These are phyloP conservation scores for Sebastes hubbsi DNA, from an alignment of 2,797 vertebrate genomes.

Conservation along the genomic window DNA sequence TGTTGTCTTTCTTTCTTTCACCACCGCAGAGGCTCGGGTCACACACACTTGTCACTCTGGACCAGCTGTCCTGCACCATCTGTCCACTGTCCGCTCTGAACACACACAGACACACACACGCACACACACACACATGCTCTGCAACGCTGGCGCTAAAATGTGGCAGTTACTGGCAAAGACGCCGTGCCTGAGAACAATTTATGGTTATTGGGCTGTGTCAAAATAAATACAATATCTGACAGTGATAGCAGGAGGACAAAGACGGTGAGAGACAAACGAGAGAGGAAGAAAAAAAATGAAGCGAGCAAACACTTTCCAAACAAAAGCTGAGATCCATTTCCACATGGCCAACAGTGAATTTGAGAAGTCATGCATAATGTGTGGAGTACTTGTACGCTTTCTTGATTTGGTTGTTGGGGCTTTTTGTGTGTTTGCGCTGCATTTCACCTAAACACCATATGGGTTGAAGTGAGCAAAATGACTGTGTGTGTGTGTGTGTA, in stretches of 20 bases:
- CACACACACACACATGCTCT: constrained; percentile 40
- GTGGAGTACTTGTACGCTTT: constrained; percentile 10
- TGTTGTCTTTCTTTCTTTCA: constrained; percentile 87
- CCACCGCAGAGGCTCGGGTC: constrained; percentile 77
- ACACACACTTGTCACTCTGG: constrained; percentile 83
- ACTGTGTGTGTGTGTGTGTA: constrained; percentile 3
- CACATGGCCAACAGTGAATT: constrained; percentile 45
- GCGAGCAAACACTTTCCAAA: constrained; percentile 39
- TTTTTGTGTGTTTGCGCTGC: constrained; percentile 42
- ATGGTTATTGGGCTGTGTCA: constrained; percentile 69
- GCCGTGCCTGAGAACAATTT: constrained; percentile 47
- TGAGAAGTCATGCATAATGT: constrained; percentile 53
- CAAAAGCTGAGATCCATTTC: constrained; percentile 58
- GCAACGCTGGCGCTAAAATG: constrained; percentile 43
- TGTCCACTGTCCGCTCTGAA: constrained; percentile 75
- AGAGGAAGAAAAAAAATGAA: not conserved
- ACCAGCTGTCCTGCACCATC: constrained; percentile 85
- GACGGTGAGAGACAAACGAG: not conserved
- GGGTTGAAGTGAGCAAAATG: constrained; percentile 37
- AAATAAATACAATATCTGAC: constrained; percentile 67
- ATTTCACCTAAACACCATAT: constrained; percentile 54
- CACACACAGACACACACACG: constrained; percentile 32
- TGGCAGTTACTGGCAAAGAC: constrained; percentile 59
- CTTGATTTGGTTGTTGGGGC: constrained; percentile 30
- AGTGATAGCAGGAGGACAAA: constrained; percentile 43